A percentile compares a stretch with the other conserved stretches of the same genome.
Evolutionary conservation across 2,888 invertebrate species (phyloP).

Genomic region (Meghimatium bilineatum): DNA sequence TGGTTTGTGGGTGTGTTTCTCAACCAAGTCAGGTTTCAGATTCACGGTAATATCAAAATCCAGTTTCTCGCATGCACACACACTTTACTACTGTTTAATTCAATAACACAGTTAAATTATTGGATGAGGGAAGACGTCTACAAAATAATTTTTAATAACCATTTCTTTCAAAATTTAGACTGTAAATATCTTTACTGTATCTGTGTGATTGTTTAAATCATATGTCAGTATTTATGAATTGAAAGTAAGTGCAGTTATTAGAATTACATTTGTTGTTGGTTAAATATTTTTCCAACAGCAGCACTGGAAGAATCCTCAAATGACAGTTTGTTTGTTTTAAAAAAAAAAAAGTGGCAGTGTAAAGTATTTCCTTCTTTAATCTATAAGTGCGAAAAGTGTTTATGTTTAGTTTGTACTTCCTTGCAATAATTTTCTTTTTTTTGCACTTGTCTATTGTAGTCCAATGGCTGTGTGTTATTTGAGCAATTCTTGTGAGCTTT

Average conservation of each 20-base stretch:
- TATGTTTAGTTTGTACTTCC: not conserved
- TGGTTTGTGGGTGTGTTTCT: not conserved
- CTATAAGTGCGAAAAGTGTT: not conserved
- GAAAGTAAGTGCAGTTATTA: not conserved
- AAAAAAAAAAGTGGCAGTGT: not conserved
- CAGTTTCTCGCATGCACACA: not conserved
- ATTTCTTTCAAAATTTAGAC: not conserved
- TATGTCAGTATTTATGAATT: not conserved
- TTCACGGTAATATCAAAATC: not conserved
- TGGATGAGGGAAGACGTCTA: not conserved
- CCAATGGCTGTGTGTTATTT: constrained; percentile 10
- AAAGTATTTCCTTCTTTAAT: not conserved
- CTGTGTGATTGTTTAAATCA: not conserved
- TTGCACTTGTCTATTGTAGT: not conserved
- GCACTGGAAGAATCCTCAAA: constrained; percentile 4
- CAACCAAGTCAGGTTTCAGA: not conserved
- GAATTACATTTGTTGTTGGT: too few species aligned
- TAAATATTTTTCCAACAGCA: not conserved
- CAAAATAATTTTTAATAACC: not conserved
- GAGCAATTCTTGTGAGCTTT: constrained; percentile 12
- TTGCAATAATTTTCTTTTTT: not conserved
- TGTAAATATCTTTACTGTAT: not conserved
- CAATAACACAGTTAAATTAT: not conserved
- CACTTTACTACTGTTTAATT: not conserved
- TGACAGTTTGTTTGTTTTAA: constrained; percentile 10